A percentile compares a stretch with the other conserved stretches of the same genome.
phyloP scores from a whole-genome alignment of 2,113 vertebrate genomes.

The Neofelis nebulosa region DNA sequence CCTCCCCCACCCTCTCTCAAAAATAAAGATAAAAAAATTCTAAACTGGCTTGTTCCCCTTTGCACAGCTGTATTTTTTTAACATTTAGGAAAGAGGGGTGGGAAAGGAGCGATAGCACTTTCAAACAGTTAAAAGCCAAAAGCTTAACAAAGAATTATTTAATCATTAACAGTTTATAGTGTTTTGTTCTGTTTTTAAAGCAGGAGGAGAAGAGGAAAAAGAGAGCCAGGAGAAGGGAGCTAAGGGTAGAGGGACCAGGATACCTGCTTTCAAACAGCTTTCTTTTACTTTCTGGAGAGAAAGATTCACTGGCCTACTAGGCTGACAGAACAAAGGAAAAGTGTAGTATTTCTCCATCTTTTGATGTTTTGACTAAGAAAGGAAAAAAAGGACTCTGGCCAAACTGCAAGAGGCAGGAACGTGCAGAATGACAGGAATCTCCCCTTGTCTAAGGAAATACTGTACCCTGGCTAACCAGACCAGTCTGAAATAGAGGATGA shows the following conservation, averaged over 20 bases:
- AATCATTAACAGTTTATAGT: background rate
- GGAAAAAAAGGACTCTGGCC: background rate
- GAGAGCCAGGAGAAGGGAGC: background rate
- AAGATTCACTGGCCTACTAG: background rate
- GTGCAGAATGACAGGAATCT: background rate
- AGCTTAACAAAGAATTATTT: constrained; percentile 17
- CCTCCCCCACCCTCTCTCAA: too few relatives aligned
- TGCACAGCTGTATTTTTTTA: background rate
- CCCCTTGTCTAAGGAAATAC: background rate
- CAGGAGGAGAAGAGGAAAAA: background rate
- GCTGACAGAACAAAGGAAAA: background rate
- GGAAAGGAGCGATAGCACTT: background rate
- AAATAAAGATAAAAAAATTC: too few relatives aligned
- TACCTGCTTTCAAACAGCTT: background rate
- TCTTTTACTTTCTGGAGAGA: background rate
- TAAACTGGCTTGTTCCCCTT: background rate
- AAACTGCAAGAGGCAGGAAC: background rate
- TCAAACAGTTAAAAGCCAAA: background rate
- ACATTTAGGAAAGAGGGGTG: background rate
- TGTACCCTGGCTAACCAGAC: background rate
- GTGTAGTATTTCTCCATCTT: background rate
- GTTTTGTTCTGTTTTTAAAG: background rate
- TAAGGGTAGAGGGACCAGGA: background rate
- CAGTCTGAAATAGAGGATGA: background rate
- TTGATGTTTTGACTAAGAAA: constrained; percentile 22